Base-by-base conservation (phyloP, 2,888 invertebrate genomes). In the Clitarchus hookeri region DNA sequence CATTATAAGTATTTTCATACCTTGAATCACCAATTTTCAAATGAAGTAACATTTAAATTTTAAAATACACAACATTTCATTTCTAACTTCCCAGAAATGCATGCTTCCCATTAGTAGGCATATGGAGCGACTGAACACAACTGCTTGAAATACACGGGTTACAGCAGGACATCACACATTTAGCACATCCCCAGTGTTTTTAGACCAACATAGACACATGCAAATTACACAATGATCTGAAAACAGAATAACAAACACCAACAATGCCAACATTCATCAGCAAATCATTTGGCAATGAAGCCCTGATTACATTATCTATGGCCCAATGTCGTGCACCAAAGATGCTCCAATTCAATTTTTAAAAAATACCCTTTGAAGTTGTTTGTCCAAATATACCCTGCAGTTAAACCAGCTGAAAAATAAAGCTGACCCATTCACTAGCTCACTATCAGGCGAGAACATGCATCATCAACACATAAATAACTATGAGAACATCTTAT, bases 91-190 rank as follows among this genome's bases (percentile, higher is more conserved):
- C 65, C 65, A 65, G n/a, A 2, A 65, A 16, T 53, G 65, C 65
- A 65, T 65, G 65, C 65, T 65, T 65, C 65, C 65, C 65, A n/a
- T 65, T 65, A 65, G 65, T 65, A 82, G 16, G 82, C 82, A 27
- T 82, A 82, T 36, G 44, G 44, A 44, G 36, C 44, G 82, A 82
- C 82, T 82, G 9, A 44, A 82, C 82, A 27, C 82, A 82, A 27
- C 82, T 82, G 82, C 82, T 82, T 12, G 82, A 36, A 82, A 82
- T 27, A 82, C 82, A 27, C 82, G 27, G 82, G 65, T 65, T 65
- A 65, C 65, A n/a, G 65, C n/a, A 65, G 65, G 16, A 65, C 65
- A n/a, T 23, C 65, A 65, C 65, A 65, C n/a, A 65, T 65, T n/a
- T 65, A 65, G 65, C 65, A n/a, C 16, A n/a, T 65, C n/a, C 65